Conservation (phyloP, 2,113 vertebrate species). For the Peromyscus leucopus region DNA sequence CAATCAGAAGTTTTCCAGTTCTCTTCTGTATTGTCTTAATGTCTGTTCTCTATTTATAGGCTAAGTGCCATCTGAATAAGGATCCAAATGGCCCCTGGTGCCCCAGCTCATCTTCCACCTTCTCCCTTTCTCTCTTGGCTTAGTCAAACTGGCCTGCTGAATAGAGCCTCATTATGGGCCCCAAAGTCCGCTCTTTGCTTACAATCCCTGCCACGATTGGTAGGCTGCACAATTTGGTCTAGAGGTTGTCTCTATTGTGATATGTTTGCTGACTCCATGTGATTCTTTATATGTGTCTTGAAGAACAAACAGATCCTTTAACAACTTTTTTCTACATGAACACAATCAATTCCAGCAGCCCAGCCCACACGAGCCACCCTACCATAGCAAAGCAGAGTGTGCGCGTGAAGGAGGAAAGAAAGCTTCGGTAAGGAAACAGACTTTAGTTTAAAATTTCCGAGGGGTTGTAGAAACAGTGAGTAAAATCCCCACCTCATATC, state of each 20-base stretch:
- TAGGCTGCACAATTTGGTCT: constrained; percentile 70
- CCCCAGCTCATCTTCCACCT: not conserved
- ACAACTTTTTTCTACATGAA: constrained; percentile 86
- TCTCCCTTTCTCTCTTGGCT: constrained; percentile 18
- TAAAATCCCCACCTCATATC: constrained; percentile 47
- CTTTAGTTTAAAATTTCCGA: constrained; percentile 73
- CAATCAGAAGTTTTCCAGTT: not conserved
- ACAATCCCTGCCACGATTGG: constrained; percentile 72
- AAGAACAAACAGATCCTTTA: constrained; percentile 81
- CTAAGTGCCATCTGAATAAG: constrained; percentile 35
- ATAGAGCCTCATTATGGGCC: constrained; percentile 79
- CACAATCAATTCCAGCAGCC: constrained; percentile 85
- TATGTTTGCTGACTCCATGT: constrained; percentile 74
- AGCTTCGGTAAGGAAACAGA: constrained; percentile 85
- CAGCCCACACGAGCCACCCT: constrained; percentile 87
- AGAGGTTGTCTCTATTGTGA: constrained; percentile 59
- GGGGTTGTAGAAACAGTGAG: constrained; percentile 73
- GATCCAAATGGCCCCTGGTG: not conserved
- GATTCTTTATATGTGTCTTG: constrained; percentile 78
- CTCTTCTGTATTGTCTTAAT: constrained; percentile 39
- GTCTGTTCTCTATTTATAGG: constrained; percentile 60
- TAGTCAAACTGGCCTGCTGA: constrained; percentile 81
- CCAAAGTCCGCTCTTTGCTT: constrained; percentile 50
- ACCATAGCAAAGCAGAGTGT: constrained; percentile 87
- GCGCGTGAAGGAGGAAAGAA: constrained; percentile 86